Percentiles rank a stretch among this genome's conserved stretches.
Conservation (phyloP, 2,888 invertebrate species). For the Polyommatus icarus region DNA sequence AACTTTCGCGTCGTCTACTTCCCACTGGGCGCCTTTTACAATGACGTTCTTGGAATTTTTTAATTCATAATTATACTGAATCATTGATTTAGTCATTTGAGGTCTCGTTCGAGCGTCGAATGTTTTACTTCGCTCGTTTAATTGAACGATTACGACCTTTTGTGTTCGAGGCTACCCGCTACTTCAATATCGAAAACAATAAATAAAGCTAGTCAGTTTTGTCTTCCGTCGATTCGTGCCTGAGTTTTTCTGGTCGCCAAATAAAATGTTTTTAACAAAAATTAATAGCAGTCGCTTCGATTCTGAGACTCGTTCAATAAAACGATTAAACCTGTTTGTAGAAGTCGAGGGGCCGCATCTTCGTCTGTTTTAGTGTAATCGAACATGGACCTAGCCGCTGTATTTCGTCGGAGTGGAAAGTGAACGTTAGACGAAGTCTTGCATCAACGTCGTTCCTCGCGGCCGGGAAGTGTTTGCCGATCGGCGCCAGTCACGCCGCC, state of each 20-base stretch:
- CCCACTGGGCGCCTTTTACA: conserved; percentile 44
- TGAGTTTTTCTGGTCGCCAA: conserved; percentile 44
- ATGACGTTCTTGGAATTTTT: conserved; percentile 55
- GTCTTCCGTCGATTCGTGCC: conserved; percentile 48
- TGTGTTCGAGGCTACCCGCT: not conserved
- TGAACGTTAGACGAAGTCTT: conserved; percentile 50
- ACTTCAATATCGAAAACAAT: conserved; percentile 36
- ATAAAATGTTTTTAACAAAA: conserved; percentile 36
- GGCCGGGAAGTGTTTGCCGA: conserved; percentile 48
- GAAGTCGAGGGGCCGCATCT: conserved; percentile 25
- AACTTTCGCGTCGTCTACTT: conserved; percentile 63
- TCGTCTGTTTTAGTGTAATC: conserved; percentile 24
- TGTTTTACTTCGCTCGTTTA: not conserved
- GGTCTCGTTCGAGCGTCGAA: not conserved
- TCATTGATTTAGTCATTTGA: conserved; percentile 27
- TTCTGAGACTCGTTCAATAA: conserved; percentile 43
- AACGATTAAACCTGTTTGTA: conserved; percentile 32
- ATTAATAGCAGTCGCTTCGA: conserved; percentile 38
- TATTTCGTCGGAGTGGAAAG: conserved; percentile 39
- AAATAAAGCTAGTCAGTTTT: conserved; percentile 51
- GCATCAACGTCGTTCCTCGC: conserved; percentile 51
- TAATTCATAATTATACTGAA: conserved; percentile 39
- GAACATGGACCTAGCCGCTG: conserved; percentile 2
- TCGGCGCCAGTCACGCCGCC: conserved; percentile 54
- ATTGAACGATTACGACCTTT: conserved; percentile 32